Percentiles rank a stretch among this genome's conserved stretches.
Conservation (phyloP, 2,797 vertebrate genomes). For the Myotis findleyi region DNA sequence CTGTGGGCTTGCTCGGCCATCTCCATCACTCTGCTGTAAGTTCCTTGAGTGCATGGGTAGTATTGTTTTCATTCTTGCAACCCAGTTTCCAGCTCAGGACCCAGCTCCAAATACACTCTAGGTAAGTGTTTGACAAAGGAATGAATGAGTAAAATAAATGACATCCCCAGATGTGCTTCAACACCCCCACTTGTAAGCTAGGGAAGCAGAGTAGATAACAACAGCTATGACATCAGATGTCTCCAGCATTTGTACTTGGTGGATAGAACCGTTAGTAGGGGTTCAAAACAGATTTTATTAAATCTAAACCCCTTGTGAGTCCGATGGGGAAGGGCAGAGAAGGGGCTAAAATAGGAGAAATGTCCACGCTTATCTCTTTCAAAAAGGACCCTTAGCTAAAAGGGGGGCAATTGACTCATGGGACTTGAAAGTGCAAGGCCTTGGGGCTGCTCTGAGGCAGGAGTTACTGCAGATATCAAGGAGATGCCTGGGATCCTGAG, state of each 20-base stretch:
- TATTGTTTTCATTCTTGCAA: not conserved
- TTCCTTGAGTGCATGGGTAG: no score
- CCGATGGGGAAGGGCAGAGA: accelerated
- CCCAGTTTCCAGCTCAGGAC: no score
- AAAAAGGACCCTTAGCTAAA: not conserved
- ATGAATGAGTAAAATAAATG: no score
- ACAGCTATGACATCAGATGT: not conserved
- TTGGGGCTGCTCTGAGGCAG: not conserved
- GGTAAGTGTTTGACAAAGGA: not conserved
- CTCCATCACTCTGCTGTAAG: not conserved
- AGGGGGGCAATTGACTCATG: not conserved
- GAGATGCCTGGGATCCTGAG: no score
- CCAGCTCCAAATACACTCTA: not conserved
- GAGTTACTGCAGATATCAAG: no score
- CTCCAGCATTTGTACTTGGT: not conserved
- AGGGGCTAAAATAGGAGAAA: not conserved
- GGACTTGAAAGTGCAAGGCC: not conserved
- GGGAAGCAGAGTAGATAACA: not conserved
- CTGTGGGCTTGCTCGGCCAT: not conserved
- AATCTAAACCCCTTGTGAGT: not conserved
- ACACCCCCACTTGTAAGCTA: not conserved
- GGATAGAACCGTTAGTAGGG: not conserved
- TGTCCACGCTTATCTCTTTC: not conserved
- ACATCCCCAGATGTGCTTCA: not conserved
- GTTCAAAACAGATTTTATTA: not conserved